These are phyloP conservation scores for Urocynchramus pylzowi DNA, from an alignment of 2,113 vertebrate genomes.

Conservation along the genomic window DNA sequence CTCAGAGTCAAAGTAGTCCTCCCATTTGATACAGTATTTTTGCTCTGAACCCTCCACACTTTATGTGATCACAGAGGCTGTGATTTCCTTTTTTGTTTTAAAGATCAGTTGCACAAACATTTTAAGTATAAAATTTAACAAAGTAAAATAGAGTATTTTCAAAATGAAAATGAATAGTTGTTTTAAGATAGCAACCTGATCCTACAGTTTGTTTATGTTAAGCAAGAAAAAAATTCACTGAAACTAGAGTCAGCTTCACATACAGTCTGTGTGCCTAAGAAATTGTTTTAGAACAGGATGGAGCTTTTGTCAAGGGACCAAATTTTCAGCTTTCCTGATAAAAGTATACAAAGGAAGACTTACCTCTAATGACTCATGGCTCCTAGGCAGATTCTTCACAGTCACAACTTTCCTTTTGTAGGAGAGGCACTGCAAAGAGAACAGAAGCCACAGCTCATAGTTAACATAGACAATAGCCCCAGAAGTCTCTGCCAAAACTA, in stretches of 20 bases:
- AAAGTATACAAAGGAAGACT: not conserved
- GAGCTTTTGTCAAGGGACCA: not conserved
- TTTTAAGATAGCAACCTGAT: conserved; percentile 16
- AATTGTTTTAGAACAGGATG: not conserved
- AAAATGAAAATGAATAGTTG: not conserved
- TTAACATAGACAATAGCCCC: not conserved
- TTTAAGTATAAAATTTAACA: not conserved
- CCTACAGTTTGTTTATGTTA: not conserved
- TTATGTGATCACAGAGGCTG: not conserved
- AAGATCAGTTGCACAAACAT: not conserved
- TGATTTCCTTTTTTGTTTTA: not conserved
- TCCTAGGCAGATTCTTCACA: not conserved
- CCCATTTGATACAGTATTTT: not conserved
- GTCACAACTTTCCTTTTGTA: not conserved
- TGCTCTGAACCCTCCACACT: not conserved
- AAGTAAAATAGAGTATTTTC: conserved; percentile 27
- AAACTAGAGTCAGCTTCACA: not conserved
- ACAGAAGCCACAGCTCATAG: not conserved
- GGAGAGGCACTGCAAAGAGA: not conserved
- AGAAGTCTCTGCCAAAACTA: not conserved
- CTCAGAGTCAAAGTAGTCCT: not conserved
- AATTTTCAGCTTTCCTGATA: not conserved
- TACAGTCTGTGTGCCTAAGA: not conserved
- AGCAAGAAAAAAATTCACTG: not conserved
- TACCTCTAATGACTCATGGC: not conserved